phyloP scores from a whole-genome alignment of 2,113 vertebrate genomes.

The Hepsetus odoe region DNA sequence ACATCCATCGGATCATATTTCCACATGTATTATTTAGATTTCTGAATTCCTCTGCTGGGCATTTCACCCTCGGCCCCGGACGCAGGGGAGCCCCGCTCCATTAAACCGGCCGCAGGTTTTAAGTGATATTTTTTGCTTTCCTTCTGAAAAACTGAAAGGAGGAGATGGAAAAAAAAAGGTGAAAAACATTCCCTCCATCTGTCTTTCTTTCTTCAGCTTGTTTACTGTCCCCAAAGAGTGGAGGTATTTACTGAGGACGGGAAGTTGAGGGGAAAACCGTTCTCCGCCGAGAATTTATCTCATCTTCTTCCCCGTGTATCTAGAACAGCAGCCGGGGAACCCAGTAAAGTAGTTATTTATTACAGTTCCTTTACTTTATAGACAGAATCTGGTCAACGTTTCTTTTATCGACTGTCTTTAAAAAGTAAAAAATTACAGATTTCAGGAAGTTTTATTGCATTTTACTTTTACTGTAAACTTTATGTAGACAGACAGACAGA shows the following conservation, averaged over 20 bases:
- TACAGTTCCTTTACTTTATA: too few relatives aligned
- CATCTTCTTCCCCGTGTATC: background rate
- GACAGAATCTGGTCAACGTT: too few relatives aligned
- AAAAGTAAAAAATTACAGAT: too few relatives aligned
- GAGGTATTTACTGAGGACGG: constrained; percentile 25
- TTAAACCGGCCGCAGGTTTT: constrained; percentile 62
- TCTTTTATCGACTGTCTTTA: too few relatives aligned
- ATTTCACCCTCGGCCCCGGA: constrained; percentile 58
- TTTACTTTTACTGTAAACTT: too few relatives aligned
- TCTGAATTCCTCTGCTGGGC: constrained; percentile 60
- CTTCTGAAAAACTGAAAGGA: constrained; percentile 49
- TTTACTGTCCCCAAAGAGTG: constrained; percentile 22
- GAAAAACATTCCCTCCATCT: constrained; percentile 1
- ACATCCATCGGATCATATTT: constrained; percentile 72
- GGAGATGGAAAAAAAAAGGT: constrained; percentile 47
- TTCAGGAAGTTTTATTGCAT: too few relatives aligned
- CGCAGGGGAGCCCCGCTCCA: constrained; percentile 70
- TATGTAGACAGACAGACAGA: too few relatives aligned
- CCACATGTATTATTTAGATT: constrained; percentile 78
- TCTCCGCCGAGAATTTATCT: constrained; percentile 23
- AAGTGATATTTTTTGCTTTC: constrained; percentile 66
- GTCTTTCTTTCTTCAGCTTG: constrained; percentile 12
- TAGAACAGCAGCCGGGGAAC: background rate
- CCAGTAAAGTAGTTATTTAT: background rate
- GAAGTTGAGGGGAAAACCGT: constrained; percentile 29